Conservation (phyloP, 53 echinoderm and acorn worm species). For the Apostichopus leukothele region DNA sequence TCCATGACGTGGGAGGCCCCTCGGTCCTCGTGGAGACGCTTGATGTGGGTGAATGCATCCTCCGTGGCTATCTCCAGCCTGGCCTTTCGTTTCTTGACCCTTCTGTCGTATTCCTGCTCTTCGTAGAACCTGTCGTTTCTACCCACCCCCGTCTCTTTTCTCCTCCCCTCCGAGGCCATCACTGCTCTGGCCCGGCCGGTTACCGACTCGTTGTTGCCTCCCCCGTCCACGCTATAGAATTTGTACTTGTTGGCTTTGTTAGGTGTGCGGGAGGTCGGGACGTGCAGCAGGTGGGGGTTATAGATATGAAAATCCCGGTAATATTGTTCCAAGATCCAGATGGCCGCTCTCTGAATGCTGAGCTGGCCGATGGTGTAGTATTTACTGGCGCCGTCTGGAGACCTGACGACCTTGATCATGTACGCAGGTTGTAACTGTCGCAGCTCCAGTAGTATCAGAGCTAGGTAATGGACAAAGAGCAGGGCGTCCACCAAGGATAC, state of each 20-base stretch:
- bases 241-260: conserved; percentile 86
- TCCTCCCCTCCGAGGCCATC: conserved; percentile 83
- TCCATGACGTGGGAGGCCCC: conserved; percentile 90
- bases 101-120: conserved; percentile 93
- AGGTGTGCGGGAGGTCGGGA: conserved; percentile 80
- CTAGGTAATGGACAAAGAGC: conserved; percentile 90
- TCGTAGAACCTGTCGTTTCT: conserved; percentile 97
- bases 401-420: conserved; percentile 87
- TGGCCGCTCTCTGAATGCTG: conserved; percentile 88
- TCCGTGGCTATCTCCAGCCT: conserved; percentile 82
- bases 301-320: conserved; percentile 91
- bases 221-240: conserved; percentile 88
- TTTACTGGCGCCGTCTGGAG: conserved; percentile 80
- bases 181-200: conserved; percentile 88
- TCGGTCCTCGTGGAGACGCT: conserved; percentile 87
- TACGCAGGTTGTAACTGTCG: conserved; percentile 83
- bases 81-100: conserved; percentile 89
- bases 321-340: conserved; percentile 89
- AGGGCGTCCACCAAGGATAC: conserved; percentile 89
- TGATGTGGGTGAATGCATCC: conserved; percentile 96
- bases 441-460: conserved; percentile 86
- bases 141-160: conserved; percentile 72
- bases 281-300: conserved; percentile 81
- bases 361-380: conserved; percentile 90
- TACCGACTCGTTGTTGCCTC: conserved; percentile 70